A percentile compares a stretch with the other conserved stretches of the same genome.
These are phyloP conservation scores for Drosophila melanosoma DNA, from an alignment of 2,888 invertebrate species.

Conservation along the genomic window DNA sequence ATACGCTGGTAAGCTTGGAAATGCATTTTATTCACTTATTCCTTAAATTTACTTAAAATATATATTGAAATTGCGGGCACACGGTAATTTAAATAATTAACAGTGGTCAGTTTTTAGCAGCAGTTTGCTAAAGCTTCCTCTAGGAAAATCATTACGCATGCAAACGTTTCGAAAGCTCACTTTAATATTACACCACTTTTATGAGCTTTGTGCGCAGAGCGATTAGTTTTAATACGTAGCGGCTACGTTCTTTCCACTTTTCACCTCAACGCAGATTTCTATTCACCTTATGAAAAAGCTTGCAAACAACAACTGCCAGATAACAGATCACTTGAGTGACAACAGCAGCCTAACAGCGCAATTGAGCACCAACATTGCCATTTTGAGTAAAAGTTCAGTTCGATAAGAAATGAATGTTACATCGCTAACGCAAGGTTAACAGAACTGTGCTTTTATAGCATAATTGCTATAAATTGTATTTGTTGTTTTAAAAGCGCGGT, in stretches of 20 bases:
- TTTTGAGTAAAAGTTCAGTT: slow-evolving; percentile 32
- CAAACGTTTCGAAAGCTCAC: slow-evolving; percentile 5
- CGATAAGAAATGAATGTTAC: slow-evolving; percentile 42
- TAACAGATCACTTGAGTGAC: slow-evolving; percentile 23
- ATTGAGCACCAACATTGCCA: slow-evolving; percentile 21
- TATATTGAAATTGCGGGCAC: slow-evolving; percentile 24
- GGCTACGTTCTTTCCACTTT: neutral
- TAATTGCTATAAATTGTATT: slow-evolving; percentile 52
- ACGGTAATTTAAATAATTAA: slow-evolving; percentile 9
- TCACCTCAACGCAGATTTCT: neutral
- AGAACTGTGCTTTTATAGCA: slow-evolving; percentile 45
- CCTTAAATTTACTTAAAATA: neutral
- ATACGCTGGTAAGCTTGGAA: slow-evolving; percentile 78
- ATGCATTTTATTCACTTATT: neutral
- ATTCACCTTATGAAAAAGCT: slow-evolving; percentile 2
- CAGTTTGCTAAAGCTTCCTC: slow-evolving; percentile 1
- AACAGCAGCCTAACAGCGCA: slow-evolving; percentile 21
- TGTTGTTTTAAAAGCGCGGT: slow-evolving; percentile 62
- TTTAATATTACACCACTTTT: slow-evolving; percentile 15
- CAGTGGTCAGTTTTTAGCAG: neutral
- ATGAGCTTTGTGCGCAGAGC: slow-evolving; percentile 9
- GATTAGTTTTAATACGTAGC: neutral
- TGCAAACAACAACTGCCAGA: neutral
- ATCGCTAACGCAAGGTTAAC: slow-evolving; percentile 31
- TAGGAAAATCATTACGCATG: neutral